Conservation (phyloP, 2,888 invertebrate genomes). For the Acleris laterana region DNA sequence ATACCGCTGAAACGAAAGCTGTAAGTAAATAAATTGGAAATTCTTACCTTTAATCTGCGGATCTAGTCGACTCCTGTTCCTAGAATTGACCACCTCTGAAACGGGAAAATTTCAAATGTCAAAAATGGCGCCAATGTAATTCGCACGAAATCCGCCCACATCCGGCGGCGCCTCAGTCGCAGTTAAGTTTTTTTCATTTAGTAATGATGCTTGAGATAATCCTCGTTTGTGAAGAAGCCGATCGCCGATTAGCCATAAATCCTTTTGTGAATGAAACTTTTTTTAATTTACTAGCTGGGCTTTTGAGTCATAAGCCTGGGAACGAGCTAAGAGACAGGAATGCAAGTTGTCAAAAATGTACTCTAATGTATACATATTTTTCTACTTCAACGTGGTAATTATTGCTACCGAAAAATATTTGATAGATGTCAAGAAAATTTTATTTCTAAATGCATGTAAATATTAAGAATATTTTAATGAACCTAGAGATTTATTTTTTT, state of each 20-base stretch:
- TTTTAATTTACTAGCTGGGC: constrained; percentile 3
- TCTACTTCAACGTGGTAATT: background rate
- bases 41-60: constrained; percentile 7
- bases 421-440: too few species aligned
- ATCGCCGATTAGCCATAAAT: constrained; percentile 53
- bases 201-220: constrained; percentile 20
- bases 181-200: background rate
- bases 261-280: constrained; percentile 38
- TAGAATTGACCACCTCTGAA: constrained; percentile 51
- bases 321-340: background rate
- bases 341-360: background rate
- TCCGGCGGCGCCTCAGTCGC: constrained; percentile 59
- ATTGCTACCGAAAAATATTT: too few species aligned
- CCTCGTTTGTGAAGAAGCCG: constrained; percentile 20
- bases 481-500: too few species aligned
- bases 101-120: constrained; percentile 50
- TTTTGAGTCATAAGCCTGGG: constrained; percentile 3
- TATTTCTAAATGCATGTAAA: too few species aligned
- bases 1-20: too few species aligned
- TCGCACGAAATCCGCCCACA: constrained; percentile 56
- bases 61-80: constrained; percentile 40
- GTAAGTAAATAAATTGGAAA: background rate
- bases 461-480: too few species aligned
- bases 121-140: constrained; percentile 38
- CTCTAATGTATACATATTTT: too few species aligned